Evolutionary conservation across 2,888 invertebrate genomes (phyloP).

Genomic region (Eledona agricola): DNA sequence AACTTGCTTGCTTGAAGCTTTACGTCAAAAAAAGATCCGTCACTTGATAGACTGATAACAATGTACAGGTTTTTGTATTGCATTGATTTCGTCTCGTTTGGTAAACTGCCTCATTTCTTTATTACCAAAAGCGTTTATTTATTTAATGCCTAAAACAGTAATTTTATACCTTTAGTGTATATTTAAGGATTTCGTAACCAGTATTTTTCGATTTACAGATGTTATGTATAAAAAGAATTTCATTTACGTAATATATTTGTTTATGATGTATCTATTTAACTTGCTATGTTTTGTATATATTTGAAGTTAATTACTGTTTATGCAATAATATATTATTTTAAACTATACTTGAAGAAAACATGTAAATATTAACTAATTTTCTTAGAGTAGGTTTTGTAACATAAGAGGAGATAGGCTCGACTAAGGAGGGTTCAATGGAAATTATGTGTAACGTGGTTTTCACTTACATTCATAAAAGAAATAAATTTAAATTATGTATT

Average conservation of each 20-base stretch:
- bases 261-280: slow-evolving; percentile 37
- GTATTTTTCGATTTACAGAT: slow-evolving; percentile 36
- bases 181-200: slow-evolving; percentile 28
- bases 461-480: slow-evolving; percentile 54
- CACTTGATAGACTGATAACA: slow-evolving; percentile 39
- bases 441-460: slow-evolving; percentile 55
- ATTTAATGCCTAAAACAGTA: slow-evolving; percentile 36
- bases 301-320: slow-evolving; percentile 30
- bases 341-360: slow-evolving; percentile 26
- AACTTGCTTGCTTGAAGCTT: slow-evolving; percentile 35
- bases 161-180: slow-evolving; percentile 32
- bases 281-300: slow-evolving; percentile 32
- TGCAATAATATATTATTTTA: slow-evolving; percentile 31
- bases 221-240: slow-evolving; percentile 29
- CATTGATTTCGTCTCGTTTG: slow-evolving; percentile 19
- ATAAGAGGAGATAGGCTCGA: slow-evolving; percentile 43
- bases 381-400: slow-evolving; percentile 52
- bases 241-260: slow-evolving; percentile 35
- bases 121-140: slow-evolving; percentile 28
- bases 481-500: slow-evolving; percentile 41
- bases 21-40: slow-evolving; percentile 37
- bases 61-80: slow-evolving; percentile 36
- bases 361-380: slow-evolving; percentile 49
- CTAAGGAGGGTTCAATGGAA: slow-evolving; percentile 51
- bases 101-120: slow-evolving; percentile 26